Base-by-base conservation (phyloP, 2,113 vertebrate species). In the Erythrocercus mccallii region DNA sequence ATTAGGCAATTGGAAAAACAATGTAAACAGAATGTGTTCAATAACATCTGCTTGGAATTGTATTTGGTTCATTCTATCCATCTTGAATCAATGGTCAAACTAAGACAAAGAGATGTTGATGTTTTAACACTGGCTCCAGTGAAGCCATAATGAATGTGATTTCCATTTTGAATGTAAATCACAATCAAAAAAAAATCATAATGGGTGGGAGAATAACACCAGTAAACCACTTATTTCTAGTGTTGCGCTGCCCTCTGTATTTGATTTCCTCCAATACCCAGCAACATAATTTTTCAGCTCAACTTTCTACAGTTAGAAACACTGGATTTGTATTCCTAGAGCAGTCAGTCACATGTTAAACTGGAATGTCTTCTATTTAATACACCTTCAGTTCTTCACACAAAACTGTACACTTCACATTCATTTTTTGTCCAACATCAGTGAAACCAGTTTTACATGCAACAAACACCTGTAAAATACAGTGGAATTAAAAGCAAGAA, bases 1-100 rank as follows among this genome's bases (percentile, higher is more conserved):
- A 86, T 97, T 93, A 87, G 78, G 94, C 96, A 96, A 96, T 61
- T 94, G 69, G 62, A 81, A 83, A 77, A 81, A 57, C 86, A 81
- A 73, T 68, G 61, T 84, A 93, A 94, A 93, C 19, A 94, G 72
- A 84, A 84, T 33, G 61, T 65, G 71, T 74, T 86, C 95, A 78
- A 11, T 86, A 86, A 83, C 74, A 88, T 42, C 51, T 58, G 56
- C 47, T 73, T 78, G 60, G 51, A 95, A 88, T 50, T 48, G 44
- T 47, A 80, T 82, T 91, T 40, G 28, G 64, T 65, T 81, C 54
- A 69, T 80, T 81, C 85, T 86, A 64, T 22, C 76, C 45, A 53
- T 70, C n/a, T 73, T 92, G 35, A 81, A 70, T 73, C 70, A 61
- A 64, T 56, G 19, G 42, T 60, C 47, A 90, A 77, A 51, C 25